Base-by-base conservation (phyloP, 2,888 invertebrate genomes). In the Drosophila subquinaria region DNA sequence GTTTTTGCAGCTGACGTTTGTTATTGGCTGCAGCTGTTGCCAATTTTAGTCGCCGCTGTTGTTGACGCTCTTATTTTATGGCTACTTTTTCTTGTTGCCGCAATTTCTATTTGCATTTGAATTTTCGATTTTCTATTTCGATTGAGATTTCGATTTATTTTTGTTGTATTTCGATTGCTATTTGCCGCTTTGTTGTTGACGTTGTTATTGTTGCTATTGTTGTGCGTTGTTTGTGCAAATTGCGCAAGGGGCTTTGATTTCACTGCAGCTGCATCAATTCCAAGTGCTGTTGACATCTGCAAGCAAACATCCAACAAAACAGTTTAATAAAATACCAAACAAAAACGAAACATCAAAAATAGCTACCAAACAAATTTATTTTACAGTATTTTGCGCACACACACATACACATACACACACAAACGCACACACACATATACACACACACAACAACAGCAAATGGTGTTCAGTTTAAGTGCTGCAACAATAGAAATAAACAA, bases 281-380 rank as follows among this genome's bases (percentile, higher is more conserved):
- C 75, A 86, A 75, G 73, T 71, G 75, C 85, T 75, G 79, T 88
- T 84, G 89, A 88, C 88, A 87, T 88, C 89, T 89, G 89, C 76
- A 81, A 81, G 76, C 73, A 72, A 70, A 80, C 27, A 10, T 33
- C 45, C 51, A 36, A 71, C 57, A 51, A 55, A 55, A 57, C 27
- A 65, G 9, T 17, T 11, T 10, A 70, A 48, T 62, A 69, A 50
- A 62, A 48, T 42, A 51, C 62, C 69, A 30, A 52, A 62, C 17
- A 62, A 62, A 33, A 33, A 6, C 15, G 38, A 71, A 73, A 72
- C 75, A 83, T 72, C 70, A 69, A 64, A 88, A 76, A 73, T 79
- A 81, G 69, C 71, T 64, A 36, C 62, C 60, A 75, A 56, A 64
- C 47, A 57, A 83, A 81, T 89, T 79, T 81, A 81, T 87, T 79